Conservation (phyloP, 2,113 vertebrate species). For the Epinephelus moara region DNA sequence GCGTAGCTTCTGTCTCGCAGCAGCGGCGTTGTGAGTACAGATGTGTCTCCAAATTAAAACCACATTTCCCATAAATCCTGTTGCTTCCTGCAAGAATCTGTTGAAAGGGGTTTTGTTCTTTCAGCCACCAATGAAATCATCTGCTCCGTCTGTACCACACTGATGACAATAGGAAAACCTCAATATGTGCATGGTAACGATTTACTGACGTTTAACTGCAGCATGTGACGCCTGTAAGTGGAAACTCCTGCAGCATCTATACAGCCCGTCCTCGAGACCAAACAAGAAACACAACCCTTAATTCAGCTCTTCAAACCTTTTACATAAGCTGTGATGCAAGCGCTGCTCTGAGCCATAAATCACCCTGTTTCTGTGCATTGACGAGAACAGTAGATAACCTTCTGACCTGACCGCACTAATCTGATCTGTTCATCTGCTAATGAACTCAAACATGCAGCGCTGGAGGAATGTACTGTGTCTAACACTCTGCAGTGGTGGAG, state of each 20-base stretch:
- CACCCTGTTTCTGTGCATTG: background rate
- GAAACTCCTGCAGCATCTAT: background rate
- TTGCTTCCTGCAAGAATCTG: slow-evolving; percentile 17
- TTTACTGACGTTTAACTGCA: background rate
- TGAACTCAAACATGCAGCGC: background rate
- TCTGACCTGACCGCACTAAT: slow-evolving; percentile 28
- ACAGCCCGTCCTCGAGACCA: background rate
- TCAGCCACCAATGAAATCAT: slow-evolving; percentile 12
- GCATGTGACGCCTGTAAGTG: background rate
- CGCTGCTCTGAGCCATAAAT: slow-evolving; percentile 33
- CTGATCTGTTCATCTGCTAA: slow-evolving; percentile 36
- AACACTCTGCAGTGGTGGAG: background rate
- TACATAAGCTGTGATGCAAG: slow-evolving; percentile 30
- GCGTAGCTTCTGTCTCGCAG: slow-evolving; percentile 25
- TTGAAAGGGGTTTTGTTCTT: slow-evolving; percentile 1
- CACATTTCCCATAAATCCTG: slow-evolving; percentile 55
- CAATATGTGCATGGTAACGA: background rate
- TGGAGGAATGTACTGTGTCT: slow-evolving; percentile 1
- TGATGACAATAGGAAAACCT: background rate
- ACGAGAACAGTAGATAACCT: slow-evolving; percentile 28
- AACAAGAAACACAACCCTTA: background rate
- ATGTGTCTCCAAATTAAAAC: slow-evolving; percentile 44
- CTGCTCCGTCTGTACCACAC: slow-evolving; percentile 2
- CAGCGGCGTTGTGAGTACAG: slow-evolving; percentile 12
- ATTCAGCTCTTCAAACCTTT: slow-evolving; percentile 17